Evolutionary conservation across 30 jellyfish, hydroid and myxozoan species (phyloP).

Genomic region (Pseudorhiza aurosa): DNA sequence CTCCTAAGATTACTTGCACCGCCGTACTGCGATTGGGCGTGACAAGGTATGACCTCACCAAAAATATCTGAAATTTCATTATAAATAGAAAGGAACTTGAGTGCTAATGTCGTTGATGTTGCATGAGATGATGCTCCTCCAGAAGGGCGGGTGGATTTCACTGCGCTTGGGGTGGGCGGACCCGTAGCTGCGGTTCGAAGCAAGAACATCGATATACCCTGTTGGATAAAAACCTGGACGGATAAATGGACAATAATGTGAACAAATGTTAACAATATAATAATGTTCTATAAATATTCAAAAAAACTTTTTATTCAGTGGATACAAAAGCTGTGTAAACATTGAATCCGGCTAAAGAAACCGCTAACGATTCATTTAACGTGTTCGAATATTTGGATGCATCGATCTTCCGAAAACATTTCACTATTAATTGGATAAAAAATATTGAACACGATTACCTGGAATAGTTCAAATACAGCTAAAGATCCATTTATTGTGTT

Average conservation of each 20-base stretch:
- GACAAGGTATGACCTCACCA: slow-evolving; percentile 20
- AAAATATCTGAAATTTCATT: slow-evolving; percentile 18
- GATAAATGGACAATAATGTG: too few relatives aligned
- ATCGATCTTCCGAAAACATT: too few relatives aligned
- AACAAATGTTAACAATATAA: too few relatives aligned
- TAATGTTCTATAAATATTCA: too few relatives aligned
- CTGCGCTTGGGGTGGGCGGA: not conserved
- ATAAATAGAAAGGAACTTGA: slow-evolving; percentile 23
- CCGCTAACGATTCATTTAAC: too few relatives aligned
- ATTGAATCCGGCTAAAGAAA: too few relatives aligned
- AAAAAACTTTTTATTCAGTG: too few relatives aligned
- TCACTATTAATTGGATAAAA: too few relatives aligned
- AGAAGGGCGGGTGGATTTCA: slow-evolving; percentile 10
- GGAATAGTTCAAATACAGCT: slow-evolving; percentile 36
- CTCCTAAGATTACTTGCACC: not conserved
- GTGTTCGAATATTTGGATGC: too few relatives aligned
- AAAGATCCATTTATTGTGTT: slow-evolving; percentile 19
- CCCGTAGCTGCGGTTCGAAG: slow-evolving; percentile 35
- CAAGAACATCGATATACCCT: slow-evolving; percentile 19
- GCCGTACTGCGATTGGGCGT: slow-evolving; percentile 3
- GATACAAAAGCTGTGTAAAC: too few relatives aligned
- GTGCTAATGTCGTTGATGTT: not conserved
- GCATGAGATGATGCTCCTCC: not conserved
- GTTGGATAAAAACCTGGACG: too few relatives aligned
- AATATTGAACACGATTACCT: slow-evolving; percentile 7